Evolutionary conservation across 2,113 vertebrate genomes (phyloP).

Genomic region (Madoqua kirkii): DNA sequence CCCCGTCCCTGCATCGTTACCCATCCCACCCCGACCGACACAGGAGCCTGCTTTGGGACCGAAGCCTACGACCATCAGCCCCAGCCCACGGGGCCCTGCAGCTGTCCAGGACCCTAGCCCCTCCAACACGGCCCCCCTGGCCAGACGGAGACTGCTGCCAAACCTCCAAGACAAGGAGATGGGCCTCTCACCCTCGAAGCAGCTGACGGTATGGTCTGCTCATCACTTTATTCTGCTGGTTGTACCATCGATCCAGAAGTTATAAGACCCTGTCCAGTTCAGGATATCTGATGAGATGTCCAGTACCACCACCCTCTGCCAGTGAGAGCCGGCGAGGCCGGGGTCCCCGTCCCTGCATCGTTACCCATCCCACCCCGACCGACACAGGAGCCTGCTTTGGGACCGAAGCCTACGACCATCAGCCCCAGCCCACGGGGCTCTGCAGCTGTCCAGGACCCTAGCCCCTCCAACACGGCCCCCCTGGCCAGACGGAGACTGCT

Average conservation of each 20-base stretch:
- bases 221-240: neutral
- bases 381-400: neutral
- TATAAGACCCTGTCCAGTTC: neutral
- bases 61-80: neutral
- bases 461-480: neutral
- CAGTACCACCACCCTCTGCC: rapidly evolving
- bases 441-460: neutral
- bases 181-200: neutral
- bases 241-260: neutral
- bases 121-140: neutral
- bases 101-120: neutral
- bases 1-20: rapidly evolving
- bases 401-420: neutral
- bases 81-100: neutral
- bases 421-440: neutral
- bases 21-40: rapidly evolving
- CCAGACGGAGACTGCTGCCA: neutral
- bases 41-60: neutral
- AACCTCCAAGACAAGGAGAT: neutral
- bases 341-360: rapidly evolving
- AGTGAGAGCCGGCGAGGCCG: rapidly evolving
- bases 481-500: too few species aligned
- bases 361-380: rapidly evolving
- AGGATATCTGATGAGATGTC: too few species aligned
- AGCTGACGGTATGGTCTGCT: rapidly evolving